Conservation (phyloP, 2,797 vertebrate genomes). For the Cuculus canorus region DNA sequence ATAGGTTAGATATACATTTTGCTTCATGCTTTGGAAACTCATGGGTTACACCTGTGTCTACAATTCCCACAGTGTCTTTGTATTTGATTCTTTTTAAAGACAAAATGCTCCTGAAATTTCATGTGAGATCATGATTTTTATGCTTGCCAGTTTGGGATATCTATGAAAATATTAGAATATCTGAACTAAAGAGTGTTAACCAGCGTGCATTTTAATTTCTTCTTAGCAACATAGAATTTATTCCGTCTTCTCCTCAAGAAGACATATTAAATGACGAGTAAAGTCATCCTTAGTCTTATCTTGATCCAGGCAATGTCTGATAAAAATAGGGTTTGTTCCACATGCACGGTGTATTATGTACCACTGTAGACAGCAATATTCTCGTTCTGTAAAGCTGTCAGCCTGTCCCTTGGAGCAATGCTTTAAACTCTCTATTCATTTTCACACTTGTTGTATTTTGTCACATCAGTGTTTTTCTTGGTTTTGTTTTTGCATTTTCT, state of each 20-base stretch:
- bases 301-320: neutral
- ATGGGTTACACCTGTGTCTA: neutral
- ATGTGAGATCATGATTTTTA: neutral
- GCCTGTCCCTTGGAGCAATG: neutral
- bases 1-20: neutral
- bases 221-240: neutral
- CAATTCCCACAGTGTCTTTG: neutral
- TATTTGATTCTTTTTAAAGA: neutral
- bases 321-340: neutral
- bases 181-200: neutral
- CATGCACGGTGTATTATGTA: neutral
- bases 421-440: neutral
- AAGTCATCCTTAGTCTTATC: neutral
- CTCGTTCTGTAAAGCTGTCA: neutral
- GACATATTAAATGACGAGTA: neutral
- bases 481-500: neutral
- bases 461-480: neutral
- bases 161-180: neutral
- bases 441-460: neutral
- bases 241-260: neutral
- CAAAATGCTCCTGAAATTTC: neutral
- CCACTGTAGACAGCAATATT: fast-evolving
- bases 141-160: neutral
- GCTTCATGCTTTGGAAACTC: neutral
- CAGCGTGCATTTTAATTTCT: neutral